phyloP scores from a whole-genome alignment of 2,113 vertebrate genomes.

The Butorides virescens region DNA sequence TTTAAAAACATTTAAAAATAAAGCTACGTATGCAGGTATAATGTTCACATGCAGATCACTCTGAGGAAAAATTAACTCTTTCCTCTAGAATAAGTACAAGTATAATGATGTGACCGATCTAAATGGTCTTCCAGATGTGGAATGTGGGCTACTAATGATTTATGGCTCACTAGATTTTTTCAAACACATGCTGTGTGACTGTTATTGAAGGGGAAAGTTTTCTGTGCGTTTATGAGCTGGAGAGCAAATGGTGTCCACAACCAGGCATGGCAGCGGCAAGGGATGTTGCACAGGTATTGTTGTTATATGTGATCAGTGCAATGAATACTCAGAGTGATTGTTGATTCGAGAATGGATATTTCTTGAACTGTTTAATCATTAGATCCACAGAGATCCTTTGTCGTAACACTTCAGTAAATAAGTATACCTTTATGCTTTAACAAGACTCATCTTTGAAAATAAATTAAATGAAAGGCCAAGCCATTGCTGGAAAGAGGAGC shows the following conservation, averaged over 20 bases:
- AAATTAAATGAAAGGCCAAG: neutral
- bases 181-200: neutral
- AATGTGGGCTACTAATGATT: neutral
- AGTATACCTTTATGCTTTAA: neutral
- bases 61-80: neutral
- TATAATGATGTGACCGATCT: neutral
- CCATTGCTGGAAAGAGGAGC: neutral
- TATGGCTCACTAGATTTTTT: neutral
- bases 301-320: neutral
- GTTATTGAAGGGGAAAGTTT: neutral
- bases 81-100: neutral
- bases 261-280: neutral
- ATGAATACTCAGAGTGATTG: neutral
- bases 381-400: neutral
- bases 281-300: rapidly evolving
- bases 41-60: neutral
- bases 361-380: neutral
- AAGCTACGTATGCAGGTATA: rapidly evolving
- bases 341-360: neutral
- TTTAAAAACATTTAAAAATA: neutral
- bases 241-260: neutral
- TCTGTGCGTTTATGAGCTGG: rapidly evolving
- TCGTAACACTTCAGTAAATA: neutral
- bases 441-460: neutral
- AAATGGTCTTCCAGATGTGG: neutral